Base-by-base conservation (phyloP, 1,140 invertebrate genomes). In the Euborellia annulipes region DNA sequence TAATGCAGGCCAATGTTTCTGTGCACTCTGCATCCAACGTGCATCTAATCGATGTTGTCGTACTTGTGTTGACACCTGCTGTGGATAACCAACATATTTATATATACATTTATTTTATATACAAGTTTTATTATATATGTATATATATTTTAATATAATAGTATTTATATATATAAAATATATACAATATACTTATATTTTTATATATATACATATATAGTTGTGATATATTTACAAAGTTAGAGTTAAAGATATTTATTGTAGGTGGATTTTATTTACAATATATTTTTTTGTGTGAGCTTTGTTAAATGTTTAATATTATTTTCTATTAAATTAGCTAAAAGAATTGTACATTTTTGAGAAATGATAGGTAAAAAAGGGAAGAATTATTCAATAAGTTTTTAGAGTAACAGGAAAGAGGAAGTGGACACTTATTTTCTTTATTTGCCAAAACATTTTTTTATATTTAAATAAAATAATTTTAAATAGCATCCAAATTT, bases 21-120 rank as follows among this genome's bases (percentile, higher is more conserved):
- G 67, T 70, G 66, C 79, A 83, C 54, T 82, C 73, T 55, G 68
- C 65, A 62, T 81, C 67, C 59, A 63, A 62, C 54, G 67, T 68
- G 69, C 73, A 76, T 55, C 57, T 62, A 58, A 52, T 58, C 50
- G 63, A 57, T 52, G 62, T 58, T 53, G 60, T 62, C 58, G 23
- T 27, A 27, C 23, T 27, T 27, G 62, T 58, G 54, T 60, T 62
- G 50, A 55, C 58, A 57, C 52, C 54, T 52, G 62, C 65, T 71
- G 68, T 63, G 65, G 58, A 65, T 64, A 62, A 48, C 67, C 66
- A 62, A 67, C 60, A 60, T 60, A n/a, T n/a, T n/a, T n/a, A n/a
- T n/a, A 67, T 52, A 61, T 60, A 58, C 59, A 63, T 54, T 60
- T 50, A 50, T 52, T 55, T 54, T 53, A 58, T 45, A 27, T 49